Conservation (phyloP, 1,140 invertebrate species). For the Diorhabda sublineata region DNA sequence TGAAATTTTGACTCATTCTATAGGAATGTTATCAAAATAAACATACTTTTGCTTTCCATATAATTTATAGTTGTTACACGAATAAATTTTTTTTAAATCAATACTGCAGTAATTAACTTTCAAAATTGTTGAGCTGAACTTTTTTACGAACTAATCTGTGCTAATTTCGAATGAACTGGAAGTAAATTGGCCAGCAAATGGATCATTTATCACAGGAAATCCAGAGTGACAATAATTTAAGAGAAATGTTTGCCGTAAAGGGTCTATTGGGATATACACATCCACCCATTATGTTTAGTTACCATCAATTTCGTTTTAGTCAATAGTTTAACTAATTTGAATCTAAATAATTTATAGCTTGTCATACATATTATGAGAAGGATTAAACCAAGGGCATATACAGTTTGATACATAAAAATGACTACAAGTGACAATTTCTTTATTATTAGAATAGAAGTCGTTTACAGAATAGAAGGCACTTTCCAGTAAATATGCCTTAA, state of each 20-base stretch:
- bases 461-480: too few species aligned
- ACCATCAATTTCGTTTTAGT: conserved; percentile 2
- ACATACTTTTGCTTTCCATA: too few species aligned
- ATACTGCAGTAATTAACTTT: too few species aligned
- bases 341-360: background rate
- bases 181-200: background rate
- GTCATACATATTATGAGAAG: background rate
- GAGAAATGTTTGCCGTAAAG: background rate
- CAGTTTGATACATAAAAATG: too few species aligned
- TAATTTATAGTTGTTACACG: too few species aligned
- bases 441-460: too few species aligned
- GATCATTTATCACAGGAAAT: background rate
- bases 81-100: too few species aligned
- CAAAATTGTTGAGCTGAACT: background rate
- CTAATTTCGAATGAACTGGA: background rate
- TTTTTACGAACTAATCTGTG: background rate
- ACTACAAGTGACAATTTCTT: too few species aligned
- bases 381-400: background rate
- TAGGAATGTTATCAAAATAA: too few species aligned
- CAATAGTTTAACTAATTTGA: background rate
- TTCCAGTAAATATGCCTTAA: too few species aligned
- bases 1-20: too few species aligned
- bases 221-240: conserved; percentile 2
- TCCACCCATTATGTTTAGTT: background rate
- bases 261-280: background rate